Base-by-base conservation (phyloP, 2,113 vertebrate species). In the Apeltes quadracus region DNA sequence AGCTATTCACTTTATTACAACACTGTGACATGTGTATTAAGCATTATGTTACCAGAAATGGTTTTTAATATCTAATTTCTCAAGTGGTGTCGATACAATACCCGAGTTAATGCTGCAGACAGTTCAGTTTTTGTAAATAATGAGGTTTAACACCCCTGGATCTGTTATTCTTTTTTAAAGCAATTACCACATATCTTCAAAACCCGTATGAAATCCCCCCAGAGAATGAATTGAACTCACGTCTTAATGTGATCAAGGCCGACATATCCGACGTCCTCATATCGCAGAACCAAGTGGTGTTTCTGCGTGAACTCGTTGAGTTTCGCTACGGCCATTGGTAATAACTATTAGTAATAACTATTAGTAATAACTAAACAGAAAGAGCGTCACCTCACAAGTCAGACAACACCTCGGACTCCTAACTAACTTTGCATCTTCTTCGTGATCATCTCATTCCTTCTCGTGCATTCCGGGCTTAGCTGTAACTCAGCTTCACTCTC, bases 181-280 rank as follows among this genome's bases (percentile, higher is more conserved):
- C 5, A 50, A 43, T 43, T 29, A 2, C 4, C 18, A 3, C 10
- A 29, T 61, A 1, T 25, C 5, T 22, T 39, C 9, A 39, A 51
- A 34, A 13, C 20, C 15, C 5, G 5, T 41, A 16, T 1, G 0
- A 7, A 56, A 44, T 5, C 6, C 3, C 11, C 66, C 1, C 9
- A 13, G 7, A 43, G 2, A 14, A n/a, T n/a, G 2, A 0, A 15
- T 8, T 7, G 7, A 39, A 84, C 91, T 88, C 75, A 93, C 93
- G 62, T 93, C 58, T 75, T 90, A 1, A 80, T 84, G 69, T 93
- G 92, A 23, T 85, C 90, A 0, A 84, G 92, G 2, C 93, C 93
- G 11, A 13, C 55, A 18, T 18, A 36, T 4, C 61, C 39, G 1
- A 89, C 84, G 10, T 88, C 90, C 9, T 82, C 88, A 61, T 72